A percentile compares a stretch with the other conserved stretches of the same genome.
Evolutionary conservation across 2,888 invertebrate species (phyloP).

Genomic region (Mesorhabditis belari): DNA sequence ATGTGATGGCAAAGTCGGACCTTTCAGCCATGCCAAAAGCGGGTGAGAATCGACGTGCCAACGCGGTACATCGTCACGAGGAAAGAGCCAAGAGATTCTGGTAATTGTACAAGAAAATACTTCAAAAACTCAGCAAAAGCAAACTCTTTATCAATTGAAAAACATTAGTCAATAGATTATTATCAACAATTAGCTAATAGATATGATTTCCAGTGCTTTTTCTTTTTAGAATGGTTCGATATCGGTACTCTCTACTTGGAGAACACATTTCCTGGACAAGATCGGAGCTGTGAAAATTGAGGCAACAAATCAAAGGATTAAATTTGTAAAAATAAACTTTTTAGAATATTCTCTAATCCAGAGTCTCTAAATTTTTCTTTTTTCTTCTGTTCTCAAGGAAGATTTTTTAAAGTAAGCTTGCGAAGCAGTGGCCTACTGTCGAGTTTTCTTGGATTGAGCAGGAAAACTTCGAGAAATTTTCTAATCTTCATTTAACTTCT

Average conservation of each 20-base stretch:
- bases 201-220: too few species aligned
- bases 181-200: not conserved
- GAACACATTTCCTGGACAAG: conserved; percentile 16
- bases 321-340: not conserved
- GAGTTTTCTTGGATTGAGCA: too few species aligned
- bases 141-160: not conserved
- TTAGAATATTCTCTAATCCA: too few species aligned
- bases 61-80: conserved; percentile 27
- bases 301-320: too few species aligned
- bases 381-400: too few species aligned
- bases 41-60: conserved; percentile 23
- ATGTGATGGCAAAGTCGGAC: not conserved
- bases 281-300: conserved; percentile 31
- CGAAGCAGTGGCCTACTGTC: too few species aligned
- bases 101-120: too few species aligned
- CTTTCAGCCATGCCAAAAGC: conserved; percentile 30
- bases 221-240: conserved; percentile 23
- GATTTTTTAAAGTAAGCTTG: too few species aligned
- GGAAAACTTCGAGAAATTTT: too few species aligned
- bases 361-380: too few species aligned
- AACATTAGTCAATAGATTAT: not conserved
- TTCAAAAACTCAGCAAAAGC: too few species aligned
- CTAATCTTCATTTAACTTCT: too few species aligned
- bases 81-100: conserved; percentile 4
- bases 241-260: conserved; percentile 25